Conservation (phyloP, 1,140 invertebrate species). For the Lethocerus indicus region DNA sequence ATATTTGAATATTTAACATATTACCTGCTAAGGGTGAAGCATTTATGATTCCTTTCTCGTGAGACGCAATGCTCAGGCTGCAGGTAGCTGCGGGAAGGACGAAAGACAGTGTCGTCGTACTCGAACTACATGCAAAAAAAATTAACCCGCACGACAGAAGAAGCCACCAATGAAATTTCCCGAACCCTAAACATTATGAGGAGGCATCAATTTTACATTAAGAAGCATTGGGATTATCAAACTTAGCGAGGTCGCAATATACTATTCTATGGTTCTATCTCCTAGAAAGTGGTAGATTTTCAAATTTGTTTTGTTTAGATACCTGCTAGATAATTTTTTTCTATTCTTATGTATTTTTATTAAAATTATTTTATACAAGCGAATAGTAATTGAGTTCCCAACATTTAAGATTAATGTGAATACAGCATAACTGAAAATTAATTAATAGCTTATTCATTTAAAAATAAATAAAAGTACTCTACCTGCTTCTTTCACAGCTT, state of each 20-base stretch:
- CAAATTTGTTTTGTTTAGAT: no score
- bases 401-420: no score
- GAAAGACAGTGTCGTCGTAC: slow-evolving; percentile 71
- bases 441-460: neutral
- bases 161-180: slow-evolving; percentile 52
- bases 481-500: neutral
- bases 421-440: neutral
- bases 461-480: neutral
- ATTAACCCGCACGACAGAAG: slow-evolving; percentile 48
- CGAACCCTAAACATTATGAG: slow-evolving; percentile 40
- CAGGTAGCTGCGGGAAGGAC: slow-evolving; percentile 54
- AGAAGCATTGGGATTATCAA: neutral
- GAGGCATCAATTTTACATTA: neutral
- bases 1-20: no score
- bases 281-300: neutral
- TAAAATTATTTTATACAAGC: no score
- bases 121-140: slow-evolving; percentile 58
- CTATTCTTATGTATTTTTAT: no score
- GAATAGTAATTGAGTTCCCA: no score
- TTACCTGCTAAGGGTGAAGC: slow-evolving; percentile 54
- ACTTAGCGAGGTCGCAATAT: neutral
- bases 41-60: slow-evolving; percentile 51
- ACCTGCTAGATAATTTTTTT: no score
- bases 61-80: slow-evolving; percentile 52
- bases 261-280: neutral